Percentiles rank a stretch among this genome's conserved stretches.
Conservation (phyloP, 2,113 vertebrate genomes). For the Gorsachius goisagi region DNA sequence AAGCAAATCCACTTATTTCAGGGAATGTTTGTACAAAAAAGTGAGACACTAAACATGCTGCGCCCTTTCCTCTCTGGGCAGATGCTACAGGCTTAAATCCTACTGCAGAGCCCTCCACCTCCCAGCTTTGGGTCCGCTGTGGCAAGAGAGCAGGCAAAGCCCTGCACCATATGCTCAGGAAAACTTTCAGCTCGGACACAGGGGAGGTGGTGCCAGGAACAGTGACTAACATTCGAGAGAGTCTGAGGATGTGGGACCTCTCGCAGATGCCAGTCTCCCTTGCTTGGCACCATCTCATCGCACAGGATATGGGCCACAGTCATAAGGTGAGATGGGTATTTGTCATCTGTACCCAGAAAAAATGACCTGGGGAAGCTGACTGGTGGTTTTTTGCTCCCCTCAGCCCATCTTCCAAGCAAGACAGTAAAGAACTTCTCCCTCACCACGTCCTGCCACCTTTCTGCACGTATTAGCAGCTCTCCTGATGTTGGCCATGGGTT, state of each 20-base stretch:
- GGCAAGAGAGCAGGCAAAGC: background rate
- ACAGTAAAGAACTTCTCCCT: background rate
- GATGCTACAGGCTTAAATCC: background rate
- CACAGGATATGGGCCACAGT: conserved; percentile 38
- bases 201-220: background rate
- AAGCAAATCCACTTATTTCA: background rate
- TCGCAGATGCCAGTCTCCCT: background rate
- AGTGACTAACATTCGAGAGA: background rate
- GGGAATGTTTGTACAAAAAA: background rate
- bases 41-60: background rate
- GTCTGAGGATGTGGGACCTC: background rate
- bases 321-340: conserved; percentile 27
- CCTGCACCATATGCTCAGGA: background rate
- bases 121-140: background rate
- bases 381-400: background rate
- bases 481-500: background rate
- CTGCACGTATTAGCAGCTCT: background rate
- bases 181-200: background rate
- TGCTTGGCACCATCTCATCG: conserved; percentile 5
- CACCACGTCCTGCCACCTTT: background rate
- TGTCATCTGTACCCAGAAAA: conserved; percentile 37
- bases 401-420: background rate
- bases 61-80: background rate
- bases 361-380: background rate
- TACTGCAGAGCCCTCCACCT: background rate